phyloP scores from a whole-genome alignment of 2,797 vertebrate species.

The Otus scops region DNA sequence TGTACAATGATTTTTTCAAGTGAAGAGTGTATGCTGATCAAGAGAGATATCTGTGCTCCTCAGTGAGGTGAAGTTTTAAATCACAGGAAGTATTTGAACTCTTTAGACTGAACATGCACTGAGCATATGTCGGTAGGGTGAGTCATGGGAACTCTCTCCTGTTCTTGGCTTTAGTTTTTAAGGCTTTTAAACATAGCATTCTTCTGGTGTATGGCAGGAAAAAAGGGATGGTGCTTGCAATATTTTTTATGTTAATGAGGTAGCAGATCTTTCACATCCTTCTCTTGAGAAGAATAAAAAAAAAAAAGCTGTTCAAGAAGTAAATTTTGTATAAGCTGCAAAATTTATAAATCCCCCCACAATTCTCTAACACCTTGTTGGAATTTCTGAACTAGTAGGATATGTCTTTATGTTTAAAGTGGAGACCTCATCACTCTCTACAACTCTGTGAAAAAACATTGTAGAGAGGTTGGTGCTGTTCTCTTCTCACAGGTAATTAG shows the following conservation, averaged over 20 bases:
- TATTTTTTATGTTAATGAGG: background rate
- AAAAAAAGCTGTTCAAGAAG: background rate
- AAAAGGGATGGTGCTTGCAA: background rate
- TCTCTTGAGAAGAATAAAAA: background rate
- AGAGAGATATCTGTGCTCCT: background rate
- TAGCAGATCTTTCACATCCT: accelerated
- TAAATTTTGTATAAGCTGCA: background rate
- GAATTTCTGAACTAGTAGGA: background rate
- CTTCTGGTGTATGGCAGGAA: background rate
- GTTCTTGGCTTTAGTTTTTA: background rate
- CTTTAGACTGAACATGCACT: background rate
- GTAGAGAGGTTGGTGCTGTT: too few relatives aligned
- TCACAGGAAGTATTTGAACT: background rate
- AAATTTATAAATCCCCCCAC: accelerated
- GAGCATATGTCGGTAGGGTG: background rate
- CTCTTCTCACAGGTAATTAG: too few relatives aligned
- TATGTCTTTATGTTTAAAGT: background rate
- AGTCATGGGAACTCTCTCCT: background rate
- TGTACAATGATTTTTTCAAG: background rate
- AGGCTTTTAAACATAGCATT: background rate
- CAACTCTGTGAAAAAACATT: too few relatives aligned
- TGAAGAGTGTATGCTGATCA: background rate
- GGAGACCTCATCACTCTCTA: too few relatives aligned
- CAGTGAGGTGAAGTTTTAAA: background rate
- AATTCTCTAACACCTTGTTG: background rate